phyloP scores from a whole-genome alignment of 2,797 vertebrate species.

The Periparus ater region DNA sequence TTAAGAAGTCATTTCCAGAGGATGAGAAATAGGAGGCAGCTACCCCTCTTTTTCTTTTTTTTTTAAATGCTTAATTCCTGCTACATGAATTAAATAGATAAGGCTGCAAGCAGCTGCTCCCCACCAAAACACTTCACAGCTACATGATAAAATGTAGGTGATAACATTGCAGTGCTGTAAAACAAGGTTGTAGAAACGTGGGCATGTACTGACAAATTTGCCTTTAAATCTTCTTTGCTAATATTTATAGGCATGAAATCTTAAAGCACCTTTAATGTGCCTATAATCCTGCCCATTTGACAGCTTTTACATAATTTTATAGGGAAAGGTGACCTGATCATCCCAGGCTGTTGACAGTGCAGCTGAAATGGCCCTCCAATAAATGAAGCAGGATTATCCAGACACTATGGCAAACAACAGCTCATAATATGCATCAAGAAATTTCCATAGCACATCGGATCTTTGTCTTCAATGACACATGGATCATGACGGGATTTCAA shows the following conservation, averaged over 20 bases:
- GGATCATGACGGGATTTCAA: conserved; percentile 67
- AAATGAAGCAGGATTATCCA: conserved; percentile 80
- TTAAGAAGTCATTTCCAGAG: conserved; percentile 44
- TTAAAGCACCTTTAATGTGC: conserved; percentile 71
- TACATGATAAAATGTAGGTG: conserved; percentile 57
- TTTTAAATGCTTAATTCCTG: conserved; percentile 48
- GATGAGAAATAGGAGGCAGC: conserved; percentile 6
- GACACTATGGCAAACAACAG: conserved; percentile 77
- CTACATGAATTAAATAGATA: conserved; percentile 39
- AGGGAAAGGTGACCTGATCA: conserved; percentile 86
- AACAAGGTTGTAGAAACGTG: conserved; percentile 34
- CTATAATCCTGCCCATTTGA: conserved; percentile 80
- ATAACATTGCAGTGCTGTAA: conserved; percentile 43
- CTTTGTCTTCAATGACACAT: conserved; percentile 71
- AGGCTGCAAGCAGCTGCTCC: conserved; percentile 55
- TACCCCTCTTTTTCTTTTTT: not conserved
- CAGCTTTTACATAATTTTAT: conserved; percentile 86
- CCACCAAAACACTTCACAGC: conserved; percentile 36
- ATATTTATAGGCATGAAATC: conserved; percentile 73
- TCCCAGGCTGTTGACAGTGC: conserved; percentile 77
- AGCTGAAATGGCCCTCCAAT: conserved; percentile 76
- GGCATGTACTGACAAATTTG: conserved; percentile 61
- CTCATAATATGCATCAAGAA: conserved; percentile 75
- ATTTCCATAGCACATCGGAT: conserved; percentile 70
- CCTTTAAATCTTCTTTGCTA: conserved; percentile 69